Conservation (phyloP, 1,140 invertebrate species). For the Calycopis cecrops region DNA sequence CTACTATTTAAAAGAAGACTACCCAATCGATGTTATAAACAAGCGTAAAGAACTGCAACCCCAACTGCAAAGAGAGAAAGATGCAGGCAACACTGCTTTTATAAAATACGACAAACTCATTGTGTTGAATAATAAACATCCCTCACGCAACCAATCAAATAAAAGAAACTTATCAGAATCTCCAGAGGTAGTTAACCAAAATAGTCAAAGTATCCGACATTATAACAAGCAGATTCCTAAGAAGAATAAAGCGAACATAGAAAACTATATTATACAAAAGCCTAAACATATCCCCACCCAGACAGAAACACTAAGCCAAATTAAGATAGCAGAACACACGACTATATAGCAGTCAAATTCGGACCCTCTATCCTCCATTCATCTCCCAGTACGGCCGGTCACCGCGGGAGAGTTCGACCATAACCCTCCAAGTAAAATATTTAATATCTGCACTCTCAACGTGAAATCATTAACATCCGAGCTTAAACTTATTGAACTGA, state of each 20-base stretch:
- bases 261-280: conserved; percentile 23
- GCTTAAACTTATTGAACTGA: conserved; percentile 29
- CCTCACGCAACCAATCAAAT: conserved; percentile 14
- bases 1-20: conserved; percentile 37
- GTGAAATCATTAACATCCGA: conserved; percentile 31
- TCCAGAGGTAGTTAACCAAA: neutral
- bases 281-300: conserved; percentile 13
- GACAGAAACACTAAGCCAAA: conserved; percentile 4
- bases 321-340: neutral
- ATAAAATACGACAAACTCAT: conserved; percentile 29
- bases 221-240: neutral
- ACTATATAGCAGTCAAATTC: neutral
- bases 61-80: conserved; percentile 24
- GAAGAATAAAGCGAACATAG: conserved; percentile 28
- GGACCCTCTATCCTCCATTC: conserved; percentile 19
- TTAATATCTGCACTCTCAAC: conserved; percentile 33
- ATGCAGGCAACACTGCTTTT: conserved; percentile 19
- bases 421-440: conserved; percentile 30
- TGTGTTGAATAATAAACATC: conserved; percentile 16
- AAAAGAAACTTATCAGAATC: conserved; percentile 23
- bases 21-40: conserved; percentile 26
- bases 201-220: neutral
- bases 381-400: conserved; percentile 34
- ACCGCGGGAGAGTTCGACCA: conserved; percentile 36
- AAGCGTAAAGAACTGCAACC: conserved; percentile 28